Evolutionary conservation across 2,113 vertebrate species (phyloP).

Genomic region (Petrocephalus microphthalmus): DNA sequence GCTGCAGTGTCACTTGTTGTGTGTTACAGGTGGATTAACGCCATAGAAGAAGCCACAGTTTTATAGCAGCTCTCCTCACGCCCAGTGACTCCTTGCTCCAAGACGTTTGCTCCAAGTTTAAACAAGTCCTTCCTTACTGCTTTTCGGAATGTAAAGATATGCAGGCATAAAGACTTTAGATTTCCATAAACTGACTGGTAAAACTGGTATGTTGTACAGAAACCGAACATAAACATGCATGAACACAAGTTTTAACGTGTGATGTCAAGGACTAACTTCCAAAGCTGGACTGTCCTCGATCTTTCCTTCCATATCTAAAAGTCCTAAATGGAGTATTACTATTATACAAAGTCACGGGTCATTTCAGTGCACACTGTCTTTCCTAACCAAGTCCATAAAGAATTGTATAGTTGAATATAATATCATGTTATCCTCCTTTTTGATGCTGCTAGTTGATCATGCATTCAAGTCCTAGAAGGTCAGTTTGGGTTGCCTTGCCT

Average conservation of each 20-base stretch:
- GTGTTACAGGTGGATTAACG: conserved; percentile 79
- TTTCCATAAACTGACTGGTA: not conserved
- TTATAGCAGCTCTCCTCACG: conserved; percentile 72
- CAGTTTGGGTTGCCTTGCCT: not conserved
- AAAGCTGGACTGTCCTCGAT: not conserved
- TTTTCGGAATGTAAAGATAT: conserved; percentile 26
- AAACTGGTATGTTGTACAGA: not conserved
- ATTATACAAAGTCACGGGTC: not conserved
- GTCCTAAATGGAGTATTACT: not conserved
- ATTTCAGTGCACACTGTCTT: not conserved
- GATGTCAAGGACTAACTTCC: not conserved
- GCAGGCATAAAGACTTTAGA: conserved; percentile 21
- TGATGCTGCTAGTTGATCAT: conserved; percentile 11
- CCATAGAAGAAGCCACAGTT: conserved; percentile 90
- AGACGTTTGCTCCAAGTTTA: not conserved
- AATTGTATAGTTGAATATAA: not conserved
- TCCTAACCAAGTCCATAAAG: not conserved
- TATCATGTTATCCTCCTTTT: not conserved
- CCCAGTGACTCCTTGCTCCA: not conserved
- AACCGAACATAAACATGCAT: not conserved
- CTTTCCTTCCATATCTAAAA: not conserved
- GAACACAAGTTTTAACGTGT: not conserved
- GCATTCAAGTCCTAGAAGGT: not conserved
- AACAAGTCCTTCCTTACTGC: conserved; percentile 7
- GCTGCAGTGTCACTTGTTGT: not conserved